Base-by-base conservation (phyloP, 2,888 invertebrate genomes). In the Drosophila recens region DNA sequence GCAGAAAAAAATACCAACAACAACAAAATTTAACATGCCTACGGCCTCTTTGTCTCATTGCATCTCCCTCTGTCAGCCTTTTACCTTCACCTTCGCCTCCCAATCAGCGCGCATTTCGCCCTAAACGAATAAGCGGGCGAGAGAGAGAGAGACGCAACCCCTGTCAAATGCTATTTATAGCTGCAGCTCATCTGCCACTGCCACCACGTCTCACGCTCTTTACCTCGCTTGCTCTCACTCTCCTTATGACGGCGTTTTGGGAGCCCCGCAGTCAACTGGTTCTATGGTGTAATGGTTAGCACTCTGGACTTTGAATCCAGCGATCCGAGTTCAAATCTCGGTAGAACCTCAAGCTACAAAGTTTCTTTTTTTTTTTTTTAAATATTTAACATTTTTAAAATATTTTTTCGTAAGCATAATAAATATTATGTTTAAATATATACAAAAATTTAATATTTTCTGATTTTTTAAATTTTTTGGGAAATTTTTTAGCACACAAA, bases 301-400 rank as follows among this genome's bases (percentile, higher is more conserved):
- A 91, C 91, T 91, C 90, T 91, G 91, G 91, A 91, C 91, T 91
- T 91, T 91, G 91, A 91, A 91, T 91, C 92, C 92, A 92, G 92
- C 92, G 91, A 92, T 92, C 92, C 92, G 92, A 92, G 92, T 92
- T 92, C 92, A 92, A 92, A 92, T 92, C 92, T 92, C 92, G 92
- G 92, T 92, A 91, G 92, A 92, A 92, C 92, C 66, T 61, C 9
- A 20, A 10, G 13, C 45, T 13, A 9, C 4, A 4, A 1, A n/a
- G 10, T 4, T 15, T 17, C 15, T 23, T 10, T 27, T 11, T 36
- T 38, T 4, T 27, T n/a, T n/a, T n/a, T n/a, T n/a, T n/a, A n/a
- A 5, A 38, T 2, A n/a, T 27, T 27, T 27, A 27, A 27, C 6
- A 38, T 5, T 5, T 4, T 38, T 13, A 5, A 13, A 13, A 38